Base-by-base conservation (phyloP, 1,140 invertebrate species). In the Drosophila murphyi region DNA sequence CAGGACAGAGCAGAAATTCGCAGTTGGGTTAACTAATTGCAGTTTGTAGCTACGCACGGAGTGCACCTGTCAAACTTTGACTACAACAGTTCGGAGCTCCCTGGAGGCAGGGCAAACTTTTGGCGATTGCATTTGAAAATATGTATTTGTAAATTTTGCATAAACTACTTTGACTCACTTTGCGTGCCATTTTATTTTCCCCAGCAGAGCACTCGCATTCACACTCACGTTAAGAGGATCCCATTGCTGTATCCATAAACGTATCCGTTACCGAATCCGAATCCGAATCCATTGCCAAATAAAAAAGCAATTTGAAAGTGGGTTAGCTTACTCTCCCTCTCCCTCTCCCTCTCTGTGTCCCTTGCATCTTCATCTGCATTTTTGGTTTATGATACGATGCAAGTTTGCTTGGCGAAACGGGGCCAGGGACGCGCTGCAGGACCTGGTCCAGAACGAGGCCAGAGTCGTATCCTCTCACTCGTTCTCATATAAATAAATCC, bases 231-330 rank as follows among this genome's bases (percentile, higher is more conserved):
- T 69, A 43, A 37, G 32, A 60, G 52, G 50, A 71, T 68, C 64
- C 69, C 77, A 76, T 80, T 71, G 56, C 65, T 71, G 55, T 56
- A 61, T 34, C 55, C 51, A 52, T 63, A 55, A 57, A 5, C 62
- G 7, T 50, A 83, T 61, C 69, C 81, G 70, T 80, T 75, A 57
- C 50, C 72, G 78, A 57, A 68, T 51, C 75, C 75, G 43, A 57
- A 81, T 57, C 72, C 52, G 50, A 61, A 72, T 73, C 73, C 62
- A 74, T 88, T 77, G 72, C 76, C 80, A 80, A 88, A 89, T 87
- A 88, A 83, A 88, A 88, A 88, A 80, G 85, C 83, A 83, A 89
- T 89, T 78, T 79, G 34, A 72, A 87, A 87, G 76, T 87, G 64
- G 83, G 83, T 87, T 83, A 88, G 52, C 73, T 59, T 20, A 7